phyloP scores from a whole-genome alignment of 2,888 invertebrate genomes.

The Ochlodes sylvanus region DNA sequence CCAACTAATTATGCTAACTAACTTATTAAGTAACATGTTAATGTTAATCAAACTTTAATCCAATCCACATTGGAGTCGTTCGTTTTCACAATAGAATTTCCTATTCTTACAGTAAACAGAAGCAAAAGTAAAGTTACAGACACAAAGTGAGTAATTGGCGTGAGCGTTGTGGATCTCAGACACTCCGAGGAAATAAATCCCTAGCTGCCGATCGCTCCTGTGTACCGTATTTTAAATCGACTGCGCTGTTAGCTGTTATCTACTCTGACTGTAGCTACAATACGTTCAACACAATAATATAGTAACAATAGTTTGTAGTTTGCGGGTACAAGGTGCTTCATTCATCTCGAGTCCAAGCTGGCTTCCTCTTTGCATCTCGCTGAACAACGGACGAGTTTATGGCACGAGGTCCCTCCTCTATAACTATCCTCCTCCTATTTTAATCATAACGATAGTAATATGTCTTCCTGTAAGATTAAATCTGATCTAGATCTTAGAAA shows the following conservation, averaged over 20 bases:
- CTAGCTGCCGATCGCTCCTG: slow-evolving; percentile 52
- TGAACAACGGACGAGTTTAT: too few relatives aligned
- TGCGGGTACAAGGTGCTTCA: too few relatives aligned
- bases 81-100: background rate
- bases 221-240: slow-evolving; percentile 53
- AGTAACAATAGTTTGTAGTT: too few relatives aligned
- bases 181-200: slow-evolving; percentile 61
- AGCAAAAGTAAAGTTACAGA: slow-evolving; percentile 47
- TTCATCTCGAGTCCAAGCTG: too few relatives aligned
- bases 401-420: too few relatives aligned
- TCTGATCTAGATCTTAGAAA: background rate
- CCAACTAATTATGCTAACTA: too few relatives aligned
- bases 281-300: background rate
- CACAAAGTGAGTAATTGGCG: slow-evolving; percentile 60
- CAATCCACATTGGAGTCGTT: background rate
- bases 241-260: background rate
- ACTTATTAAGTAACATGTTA: too few relatives aligned
- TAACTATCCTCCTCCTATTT: too few relatives aligned
- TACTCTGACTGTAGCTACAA: background rate
- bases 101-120: background rate
- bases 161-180: slow-evolving; percentile 53
- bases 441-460: too few relatives aligned
- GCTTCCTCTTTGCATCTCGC: too few relatives aligned
- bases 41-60: too few relatives aligned
- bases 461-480: too few relatives aligned